Conservation (phyloP, 2,888 invertebrate genomes). For the Drepana falcataria region DNA sequence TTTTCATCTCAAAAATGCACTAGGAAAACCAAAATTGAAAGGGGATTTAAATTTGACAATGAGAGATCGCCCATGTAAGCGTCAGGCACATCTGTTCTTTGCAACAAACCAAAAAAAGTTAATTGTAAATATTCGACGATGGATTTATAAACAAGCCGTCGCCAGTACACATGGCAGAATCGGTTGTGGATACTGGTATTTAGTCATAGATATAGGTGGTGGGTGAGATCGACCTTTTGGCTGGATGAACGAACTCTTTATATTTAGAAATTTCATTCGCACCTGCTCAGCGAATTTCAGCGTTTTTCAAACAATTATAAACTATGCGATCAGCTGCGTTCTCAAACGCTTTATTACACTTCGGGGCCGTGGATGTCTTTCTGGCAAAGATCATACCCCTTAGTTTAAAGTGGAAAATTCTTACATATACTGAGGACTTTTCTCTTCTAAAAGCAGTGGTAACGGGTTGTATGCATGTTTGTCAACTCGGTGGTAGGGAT, state of each 20-base stretch:
- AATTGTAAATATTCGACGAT: constrained; percentile 69
- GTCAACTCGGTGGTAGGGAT: too few relatives aligned
- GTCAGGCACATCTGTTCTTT: constrained; percentile 22
- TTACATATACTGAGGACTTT: too few relatives aligned
- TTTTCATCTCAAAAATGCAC: neutral
- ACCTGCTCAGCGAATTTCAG: constrained; percentile 51
- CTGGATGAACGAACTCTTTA: constrained; percentile 65
- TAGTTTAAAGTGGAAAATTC: too few relatives aligned
- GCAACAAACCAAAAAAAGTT: constrained; percentile 44
- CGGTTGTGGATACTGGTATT: constrained; percentile 8
- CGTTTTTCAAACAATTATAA: constrained; percentile 14
- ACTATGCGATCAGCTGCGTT: constrained; percentile 8
- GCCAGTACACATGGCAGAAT: constrained; percentile 14
- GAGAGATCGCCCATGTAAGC: constrained; percentile 8
- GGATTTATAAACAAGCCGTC: constrained; percentile 53
- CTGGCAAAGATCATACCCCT: too few relatives aligned
- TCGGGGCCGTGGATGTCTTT: too few relatives aligned
- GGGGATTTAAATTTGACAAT: constrained; percentile 1
- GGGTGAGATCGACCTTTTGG: constrained; percentile 33
- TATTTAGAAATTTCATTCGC: constrained; percentile 61
- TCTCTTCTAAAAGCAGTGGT: too few relatives aligned
- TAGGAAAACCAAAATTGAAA: neutral
- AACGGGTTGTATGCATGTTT: too few relatives aligned
- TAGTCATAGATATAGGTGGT: constrained; percentile 15
- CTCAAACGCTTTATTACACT: neutral